Conservation (phyloP, 2,113 vertebrate genomes). For the Cebidichthys violaceus region DNA sequence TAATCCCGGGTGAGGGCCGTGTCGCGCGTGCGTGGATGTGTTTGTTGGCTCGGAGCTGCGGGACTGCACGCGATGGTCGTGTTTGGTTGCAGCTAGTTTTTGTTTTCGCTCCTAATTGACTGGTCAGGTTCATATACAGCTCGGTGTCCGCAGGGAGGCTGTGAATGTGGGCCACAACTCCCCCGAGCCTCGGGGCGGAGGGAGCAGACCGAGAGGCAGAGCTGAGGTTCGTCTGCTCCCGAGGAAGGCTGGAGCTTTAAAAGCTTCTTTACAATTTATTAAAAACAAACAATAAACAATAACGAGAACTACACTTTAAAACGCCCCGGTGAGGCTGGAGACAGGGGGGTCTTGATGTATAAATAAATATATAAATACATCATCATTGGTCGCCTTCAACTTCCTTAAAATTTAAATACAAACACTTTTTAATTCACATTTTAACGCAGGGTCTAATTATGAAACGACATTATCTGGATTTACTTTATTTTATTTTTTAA, state of each 20-base stretch:
- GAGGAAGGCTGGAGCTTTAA: conserved; percentile 8
- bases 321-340: not conserved
- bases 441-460: not conserved
- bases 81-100: conserved; percentile 45
- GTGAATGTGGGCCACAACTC: conserved; percentile 54
- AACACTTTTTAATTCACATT: not conserved
- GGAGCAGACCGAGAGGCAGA: conserved; percentile 35
- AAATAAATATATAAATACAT: not conserved
- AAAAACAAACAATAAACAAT: not conserved
- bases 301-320: not conserved
- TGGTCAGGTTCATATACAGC: conserved; percentile 59
- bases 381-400: not conserved
- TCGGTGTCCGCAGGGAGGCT: conserved; percentile 40
- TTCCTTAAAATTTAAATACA: not conserved
- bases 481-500: not conserved
- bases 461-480: not conserved
- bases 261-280: conserved; percentile 12
- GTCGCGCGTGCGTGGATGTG: conserved; percentile 17
- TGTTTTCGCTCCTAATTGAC: conserved; percentile 60
- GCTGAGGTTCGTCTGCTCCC: not conserved
- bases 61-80: conserved; percentile 44
- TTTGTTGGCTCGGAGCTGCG: conserved; percentile 29
- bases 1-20: conserved; percentile 2
- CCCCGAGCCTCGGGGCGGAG: conserved; percentile 41
- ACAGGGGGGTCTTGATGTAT: not conserved